Conservation (phyloP, 2,888 invertebrate species). For the Selenia dentaria region DNA sequence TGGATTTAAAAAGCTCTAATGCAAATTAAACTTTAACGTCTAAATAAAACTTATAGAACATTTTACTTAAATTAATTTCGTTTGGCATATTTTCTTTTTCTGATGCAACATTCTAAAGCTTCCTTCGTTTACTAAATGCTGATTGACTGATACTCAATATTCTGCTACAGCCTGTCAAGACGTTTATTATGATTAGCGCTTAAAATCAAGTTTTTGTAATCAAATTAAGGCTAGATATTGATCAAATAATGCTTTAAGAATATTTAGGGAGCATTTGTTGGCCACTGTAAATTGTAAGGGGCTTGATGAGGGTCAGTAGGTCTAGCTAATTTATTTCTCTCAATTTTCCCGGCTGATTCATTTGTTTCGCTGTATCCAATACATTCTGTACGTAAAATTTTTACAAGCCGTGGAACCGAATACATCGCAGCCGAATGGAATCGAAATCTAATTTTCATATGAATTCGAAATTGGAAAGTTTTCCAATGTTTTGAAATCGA, state of each 20-base stretch:
- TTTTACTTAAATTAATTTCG: constrained; percentile 8
- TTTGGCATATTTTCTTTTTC: too few relatives aligned
- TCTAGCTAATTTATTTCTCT: constrained; percentile 49
- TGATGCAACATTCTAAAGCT: constrained; percentile 22
- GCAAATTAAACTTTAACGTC: neutral
- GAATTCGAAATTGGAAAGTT: constrained; percentile 1
- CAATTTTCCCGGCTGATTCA: constrained; percentile 35
- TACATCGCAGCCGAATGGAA: constrained; percentile 2
- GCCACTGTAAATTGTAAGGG: constrained; percentile 42
- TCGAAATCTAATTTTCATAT: constrained; percentile 5
- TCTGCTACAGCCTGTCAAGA: too few relatives aligned
- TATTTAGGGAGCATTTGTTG: constrained; percentile 43
- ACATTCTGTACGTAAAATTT: constrained; percentile 9
- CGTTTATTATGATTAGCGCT: constrained; percentile 7
- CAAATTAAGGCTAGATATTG: constrained; percentile 39
- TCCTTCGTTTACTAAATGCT: constrained; percentile 23
- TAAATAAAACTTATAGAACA: constrained; percentile 15
- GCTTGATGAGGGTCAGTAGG: constrained; percentile 52
- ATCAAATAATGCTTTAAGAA: constrained; percentile 40
- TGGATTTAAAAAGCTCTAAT: constrained; percentile 4
- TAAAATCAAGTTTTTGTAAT: constrained; percentile 37
- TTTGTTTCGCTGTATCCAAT: constrained; percentile 26
- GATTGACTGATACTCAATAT: too few relatives aligned
- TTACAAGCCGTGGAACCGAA: constrained; percentile 10
- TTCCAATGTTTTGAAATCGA: neutral